Evolutionary conservation across 2,113 vertebrate species (phyloP), one percentile per base, ranked within the genome.

Genomic region (Gulo gulo): DNA sequence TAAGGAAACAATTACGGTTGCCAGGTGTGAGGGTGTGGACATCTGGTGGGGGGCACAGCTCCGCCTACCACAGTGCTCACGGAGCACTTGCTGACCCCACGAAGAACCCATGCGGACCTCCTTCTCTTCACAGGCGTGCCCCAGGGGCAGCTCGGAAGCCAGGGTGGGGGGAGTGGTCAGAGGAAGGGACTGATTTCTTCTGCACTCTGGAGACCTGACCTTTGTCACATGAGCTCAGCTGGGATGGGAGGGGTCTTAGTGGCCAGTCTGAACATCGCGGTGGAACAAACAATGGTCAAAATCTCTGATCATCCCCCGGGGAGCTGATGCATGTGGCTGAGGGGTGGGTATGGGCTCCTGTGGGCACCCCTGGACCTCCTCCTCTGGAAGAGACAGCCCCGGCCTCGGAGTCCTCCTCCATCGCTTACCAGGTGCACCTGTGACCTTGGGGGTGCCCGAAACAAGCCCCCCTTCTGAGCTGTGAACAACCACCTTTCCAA

Each of bases 171-270:
- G 57, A 6, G 12, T 6, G 39, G 29, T 47, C 31, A 1, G 6
- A 2, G 26, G 74, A 34, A n/a, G 69, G 16, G 24, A 29, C 61
- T 23, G 23, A 15, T 18, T 3, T 3, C 45, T 86, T 29, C 6
- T 15, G 1, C 15, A 16, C 2, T 47, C n/a, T 36, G 29, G n/a
- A 34, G n/a, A 34, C 3, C 6, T 4, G 23, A 14, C 8, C 0
- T 1, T 36, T 0, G 39, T 12, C 26, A 52, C 4, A 0, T 0
- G 14, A n/a, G 9, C 21, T 31, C 31, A 4, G 29, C 2, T 4
- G 4, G n/a, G 67, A 26, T 6, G 7, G 26, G 24, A 55, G 7
- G 26, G 20, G 20, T 16, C 24, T 52, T 6, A 8, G 0, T 2
- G 18, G 26, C 26, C 73, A 47, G 2, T 67, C 36, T 24, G 71